Base-by-base conservation (phyloP, 2,888 invertebrate genomes). In the Syritta pipiens region DNA sequence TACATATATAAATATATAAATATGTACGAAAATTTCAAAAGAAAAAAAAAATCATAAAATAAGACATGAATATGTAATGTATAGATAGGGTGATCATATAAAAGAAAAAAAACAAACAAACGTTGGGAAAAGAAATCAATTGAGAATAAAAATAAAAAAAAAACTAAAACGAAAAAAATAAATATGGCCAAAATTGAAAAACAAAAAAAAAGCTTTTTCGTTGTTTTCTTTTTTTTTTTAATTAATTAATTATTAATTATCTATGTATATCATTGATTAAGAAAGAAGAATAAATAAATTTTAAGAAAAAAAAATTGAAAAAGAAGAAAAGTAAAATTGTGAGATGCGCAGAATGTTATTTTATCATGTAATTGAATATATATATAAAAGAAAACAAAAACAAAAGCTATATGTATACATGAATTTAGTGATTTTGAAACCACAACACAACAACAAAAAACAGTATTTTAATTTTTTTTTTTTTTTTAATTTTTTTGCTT, bases 321-420 rank as follows among this genome's bases (percentile, higher is more conserved):
- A 44, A 51, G 24, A 22, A 26, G 40, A 12, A 53, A 55, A 17
- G n/a, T 9, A 37, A 37, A 37, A 17, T 14, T 17, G 37, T 32
- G n/a, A 55, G 30, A 49, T 51, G 63, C 69, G 71, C 63, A 77
- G 20, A 77, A 77, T 79, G 79, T 79, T 79, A 79, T 79, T 79
- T 79, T 79, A 74, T 68, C 74, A 68, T 68, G 74, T 74, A 79
- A 74, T 68, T 79, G 67, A 57, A 74, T 46, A 62, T 62, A 49
- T 49, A 69, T 46, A 53, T 75, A 67, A 49, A n/a, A n/a, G n/a
- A n/a, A n/a, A n/a, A n/a, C n/a, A n/a, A n/a, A n/a, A n/a, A 55
- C 60, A 55, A 32, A 37, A 59, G 17, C 53, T 67, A 46, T 67
- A 72, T 62, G 55, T 49, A 62, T 57, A 74, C 40, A 74, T 62